These are phyloP conservation scores for Neotoma lepida DNA, from an alignment of 2,113 vertebrate genomes.

Conservation along the genomic window DNA sequence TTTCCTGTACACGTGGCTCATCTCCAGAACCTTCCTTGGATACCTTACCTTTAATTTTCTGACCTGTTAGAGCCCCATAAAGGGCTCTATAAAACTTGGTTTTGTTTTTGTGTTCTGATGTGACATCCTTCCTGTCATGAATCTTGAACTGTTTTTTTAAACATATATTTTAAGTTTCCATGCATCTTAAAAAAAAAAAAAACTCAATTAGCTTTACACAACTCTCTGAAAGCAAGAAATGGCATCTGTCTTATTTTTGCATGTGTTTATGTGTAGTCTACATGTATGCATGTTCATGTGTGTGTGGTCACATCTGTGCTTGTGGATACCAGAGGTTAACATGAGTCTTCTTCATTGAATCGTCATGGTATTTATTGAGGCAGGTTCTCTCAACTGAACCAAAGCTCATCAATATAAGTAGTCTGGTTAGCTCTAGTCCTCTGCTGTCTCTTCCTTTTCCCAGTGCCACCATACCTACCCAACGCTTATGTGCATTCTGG, in stretches of 20 bases:
- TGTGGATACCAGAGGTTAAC: neutral
- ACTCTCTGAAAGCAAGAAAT: neutral
- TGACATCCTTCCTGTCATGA: neutral
- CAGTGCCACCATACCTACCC: neutral
- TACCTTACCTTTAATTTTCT: neutral
- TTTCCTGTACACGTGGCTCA: neutral
- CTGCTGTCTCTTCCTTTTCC: neutral
- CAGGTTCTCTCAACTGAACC: neutral
- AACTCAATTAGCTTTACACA: conserved; percentile 27
- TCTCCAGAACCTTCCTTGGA: neutral
- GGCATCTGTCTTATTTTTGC: neutral
- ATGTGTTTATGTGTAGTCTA: neutral
- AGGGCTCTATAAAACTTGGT: no score
- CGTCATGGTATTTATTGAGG: neutral
- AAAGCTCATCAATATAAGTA: no score
- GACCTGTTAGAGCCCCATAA: neutral
- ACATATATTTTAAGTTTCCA: neutral
- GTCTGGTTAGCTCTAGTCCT: no score
- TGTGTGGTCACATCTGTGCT: neutral
- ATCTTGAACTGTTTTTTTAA: conserved; percentile 45
- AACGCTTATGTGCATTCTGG: neutral
- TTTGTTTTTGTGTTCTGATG: neutral
- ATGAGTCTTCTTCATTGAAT: neutral
- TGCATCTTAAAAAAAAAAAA: neutral
- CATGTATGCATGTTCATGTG: neutral